Percentiles rank a stretch among this genome's conserved stretches.
Conservation (phyloP, 2,113 vertebrate species). For the Ophiodon elongatus region DNA sequence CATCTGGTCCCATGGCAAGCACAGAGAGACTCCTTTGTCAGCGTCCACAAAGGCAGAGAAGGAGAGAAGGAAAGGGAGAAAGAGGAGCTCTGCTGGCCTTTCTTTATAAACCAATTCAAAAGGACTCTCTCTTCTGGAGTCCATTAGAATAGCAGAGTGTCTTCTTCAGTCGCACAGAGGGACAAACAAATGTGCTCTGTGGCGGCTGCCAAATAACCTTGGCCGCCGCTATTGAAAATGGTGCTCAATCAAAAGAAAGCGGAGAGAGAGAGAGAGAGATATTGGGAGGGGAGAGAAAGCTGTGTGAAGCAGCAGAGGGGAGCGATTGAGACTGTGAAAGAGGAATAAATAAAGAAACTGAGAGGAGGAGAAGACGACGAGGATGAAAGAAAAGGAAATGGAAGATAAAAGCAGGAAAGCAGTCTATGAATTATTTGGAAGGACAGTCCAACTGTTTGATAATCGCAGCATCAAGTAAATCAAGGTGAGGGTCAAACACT, state of each 20-base stretch:
- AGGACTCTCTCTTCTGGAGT: constrained; percentile 77
- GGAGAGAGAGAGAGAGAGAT: constrained; percentile 59
- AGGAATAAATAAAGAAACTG: constrained; percentile 1
- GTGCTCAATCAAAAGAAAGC: constrained; percentile 76
- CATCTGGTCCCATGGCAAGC: constrained; percentile 76
- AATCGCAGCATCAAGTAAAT: neutral
- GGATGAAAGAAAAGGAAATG: neutral
- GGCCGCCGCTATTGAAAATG: constrained; percentile 82
- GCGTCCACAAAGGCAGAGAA: constrained; percentile 61
- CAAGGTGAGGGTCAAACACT: neutral
- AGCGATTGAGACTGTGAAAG: neutral
- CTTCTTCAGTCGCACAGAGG: constrained; percentile 73
- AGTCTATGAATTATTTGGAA: neutral
- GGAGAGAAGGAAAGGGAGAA: constrained; percentile 66
- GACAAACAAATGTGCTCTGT: constrained; percentile 77
- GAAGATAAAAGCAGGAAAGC: constrained; percentile 1
- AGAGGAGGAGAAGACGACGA: neutral
- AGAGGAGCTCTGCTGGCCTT: constrained; percentile 63
- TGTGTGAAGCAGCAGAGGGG: constrained; percentile 24
- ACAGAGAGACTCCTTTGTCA: constrained; percentile 70
- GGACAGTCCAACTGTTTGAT: neutral
- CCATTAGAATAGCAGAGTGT: constrained; percentile 73
- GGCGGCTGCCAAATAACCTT: constrained; percentile 80
- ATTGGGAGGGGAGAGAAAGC: constrained; percentile 33
- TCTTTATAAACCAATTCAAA: constrained; percentile 70